Evolutionary conservation across 2,113 vertebrate genomes (phyloP).

Genomic region (Neotoma lepida): DNA sequence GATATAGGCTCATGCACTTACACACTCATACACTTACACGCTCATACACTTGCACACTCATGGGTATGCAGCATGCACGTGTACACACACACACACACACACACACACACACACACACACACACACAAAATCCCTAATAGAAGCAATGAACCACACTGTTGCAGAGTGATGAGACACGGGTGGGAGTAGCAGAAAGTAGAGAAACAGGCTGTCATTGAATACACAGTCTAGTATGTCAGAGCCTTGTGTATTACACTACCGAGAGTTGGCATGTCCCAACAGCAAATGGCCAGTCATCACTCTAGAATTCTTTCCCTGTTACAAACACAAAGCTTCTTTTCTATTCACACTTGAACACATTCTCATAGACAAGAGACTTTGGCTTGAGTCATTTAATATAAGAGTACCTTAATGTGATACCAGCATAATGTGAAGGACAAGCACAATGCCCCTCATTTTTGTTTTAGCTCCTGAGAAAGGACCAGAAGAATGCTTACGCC

Average conservation of each 20-base stretch:
- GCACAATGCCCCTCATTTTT: neutral
- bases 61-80: neutral
- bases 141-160: neutral
- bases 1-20: neutral
- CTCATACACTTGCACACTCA: neutral
- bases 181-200: neutral
- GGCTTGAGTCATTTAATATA: constrained; percentile 41
- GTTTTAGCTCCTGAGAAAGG: neutral
- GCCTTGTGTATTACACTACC: neutral
- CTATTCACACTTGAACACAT: neutral
- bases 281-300: neutral
- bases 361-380: constrained; percentile 36
- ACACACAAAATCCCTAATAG: neutral
- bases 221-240: neutral
- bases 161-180: neutral
- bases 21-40: neutral
- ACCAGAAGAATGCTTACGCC: neutral
- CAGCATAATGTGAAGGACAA: constrained; percentile 31
- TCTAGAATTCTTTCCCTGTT: constrained; percentile 46
- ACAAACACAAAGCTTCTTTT: constrained; percentile 39
- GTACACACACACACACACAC: neutral
- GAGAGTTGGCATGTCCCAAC: neutral
- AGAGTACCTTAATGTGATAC: constrained; percentile 35
- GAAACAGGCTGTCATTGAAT: neutral
- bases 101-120: neutral